Percentiles rank a stretch among this genome's conserved stretches.
Conservation (phyloP, 2,113 vertebrate genomes). For the Mastomys coucha region DNA sequence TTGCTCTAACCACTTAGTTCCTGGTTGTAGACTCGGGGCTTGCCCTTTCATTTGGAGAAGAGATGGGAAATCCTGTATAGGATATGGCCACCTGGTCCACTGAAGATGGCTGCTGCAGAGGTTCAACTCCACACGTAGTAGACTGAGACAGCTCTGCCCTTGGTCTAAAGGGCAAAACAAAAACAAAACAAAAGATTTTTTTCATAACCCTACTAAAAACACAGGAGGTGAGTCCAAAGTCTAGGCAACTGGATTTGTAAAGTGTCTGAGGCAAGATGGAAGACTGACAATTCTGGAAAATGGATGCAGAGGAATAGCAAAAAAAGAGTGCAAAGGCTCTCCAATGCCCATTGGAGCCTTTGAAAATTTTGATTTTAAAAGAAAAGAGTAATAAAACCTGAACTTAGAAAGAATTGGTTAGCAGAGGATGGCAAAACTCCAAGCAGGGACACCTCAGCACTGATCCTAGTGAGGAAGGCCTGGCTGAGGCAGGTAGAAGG, state of each 20-base stretch:
- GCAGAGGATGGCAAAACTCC: background rate
- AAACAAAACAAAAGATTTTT: background rate
- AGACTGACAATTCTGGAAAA: background rate
- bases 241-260: too few species aligned
- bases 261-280: background rate
- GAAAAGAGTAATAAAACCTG: background rate
- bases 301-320: background rate
- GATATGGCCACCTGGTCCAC: background rate
- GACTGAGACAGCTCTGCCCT: background rate
- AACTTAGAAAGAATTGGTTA: background rate
- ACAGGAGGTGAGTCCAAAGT: background rate
- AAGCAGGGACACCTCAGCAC: background rate
- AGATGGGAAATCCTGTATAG: background rate
- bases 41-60: constrained; percentile 20
- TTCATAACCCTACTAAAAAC: background rate
- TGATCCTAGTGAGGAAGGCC: background rate
- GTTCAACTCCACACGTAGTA: background rate
- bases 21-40: background rate
- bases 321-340: background rate
- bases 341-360: background rate
- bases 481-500: background rate
- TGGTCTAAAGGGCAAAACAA: background rate
- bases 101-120: background rate
- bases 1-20: background rate
- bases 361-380: background rate